phyloP scores from a whole-genome alignment of 1,140 invertebrate genomes.

The Danaus melanippus region DNA sequence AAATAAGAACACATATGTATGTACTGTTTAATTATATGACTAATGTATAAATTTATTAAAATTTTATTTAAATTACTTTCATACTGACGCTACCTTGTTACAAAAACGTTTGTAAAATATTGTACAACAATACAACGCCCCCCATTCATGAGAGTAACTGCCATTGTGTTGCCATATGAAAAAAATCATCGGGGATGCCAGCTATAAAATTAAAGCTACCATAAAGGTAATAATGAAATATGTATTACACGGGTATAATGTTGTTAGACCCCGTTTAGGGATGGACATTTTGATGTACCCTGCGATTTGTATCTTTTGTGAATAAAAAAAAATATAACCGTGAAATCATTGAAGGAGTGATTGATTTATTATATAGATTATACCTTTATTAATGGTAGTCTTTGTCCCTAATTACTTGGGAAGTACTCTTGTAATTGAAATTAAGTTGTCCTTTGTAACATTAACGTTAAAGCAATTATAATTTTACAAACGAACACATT shows the following conservation, averaged over 20 bases:
- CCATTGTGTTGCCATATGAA: slow-evolving; percentile 45
- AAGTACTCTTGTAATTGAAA: slow-evolving; percentile 6
- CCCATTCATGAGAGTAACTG: slow-evolving; percentile 42
- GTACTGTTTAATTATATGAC: no score
- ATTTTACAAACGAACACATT: no score
- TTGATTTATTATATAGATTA: slow-evolving; percentile 41
- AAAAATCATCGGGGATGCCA: slow-evolving; percentile 50
- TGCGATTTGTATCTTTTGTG: slow-evolving; percentile 64
- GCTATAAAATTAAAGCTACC: slow-evolving; percentile 63
- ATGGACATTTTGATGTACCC: slow-evolving; percentile 48
- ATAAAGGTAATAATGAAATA: slow-evolving; percentile 70
- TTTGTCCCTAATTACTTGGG: slow-evolving; percentile 50
- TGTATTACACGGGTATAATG: slow-evolving; percentile 71
- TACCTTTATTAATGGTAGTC: slow-evolving; percentile 25
- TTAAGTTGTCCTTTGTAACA: no score
- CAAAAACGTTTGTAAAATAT: slow-evolving; percentile 55
- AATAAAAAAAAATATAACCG: slow-evolving; percentile 39
- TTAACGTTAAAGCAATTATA: no score
- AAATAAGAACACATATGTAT: no score
- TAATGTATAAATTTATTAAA: no score
- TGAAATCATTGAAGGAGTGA: slow-evolving; percentile 61
- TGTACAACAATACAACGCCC: slow-evolving; percentile 69
- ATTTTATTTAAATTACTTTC: slow-evolving; percentile 5
- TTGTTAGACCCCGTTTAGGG: slow-evolving; percentile 63
- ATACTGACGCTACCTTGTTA: slow-evolving; percentile 33